phyloP scores from a whole-genome alignment of 2,888 invertebrate genomes.

The Nomada fucata region DNA sequence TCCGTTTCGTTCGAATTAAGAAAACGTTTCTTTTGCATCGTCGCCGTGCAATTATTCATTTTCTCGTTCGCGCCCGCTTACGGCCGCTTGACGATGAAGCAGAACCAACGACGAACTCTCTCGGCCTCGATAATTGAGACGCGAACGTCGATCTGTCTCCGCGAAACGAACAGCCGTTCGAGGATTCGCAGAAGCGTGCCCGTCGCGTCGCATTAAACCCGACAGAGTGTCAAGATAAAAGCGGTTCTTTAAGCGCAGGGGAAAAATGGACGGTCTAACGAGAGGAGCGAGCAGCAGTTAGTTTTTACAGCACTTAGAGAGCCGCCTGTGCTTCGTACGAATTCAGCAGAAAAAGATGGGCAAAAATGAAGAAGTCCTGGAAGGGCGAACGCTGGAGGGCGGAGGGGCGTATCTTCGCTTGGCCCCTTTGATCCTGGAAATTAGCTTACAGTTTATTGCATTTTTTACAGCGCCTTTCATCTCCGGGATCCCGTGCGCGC shows the following conservation, averaged over 20 bases:
- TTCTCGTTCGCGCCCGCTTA: too few relatives aligned
- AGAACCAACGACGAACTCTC: too few relatives aligned
- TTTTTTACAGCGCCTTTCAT: slow-evolving; percentile 73
- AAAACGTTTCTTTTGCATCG: too few relatives aligned
- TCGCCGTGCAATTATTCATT: too few relatives aligned
- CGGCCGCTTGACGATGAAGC: too few relatives aligned
- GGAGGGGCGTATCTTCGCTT: slow-evolving; percentile 35
- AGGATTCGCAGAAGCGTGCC: slow-evolving; percentile 6
- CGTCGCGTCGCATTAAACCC: background rate
- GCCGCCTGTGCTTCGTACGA: slow-evolving; percentile 40
- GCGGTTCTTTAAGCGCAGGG: slow-evolving; percentile 8
- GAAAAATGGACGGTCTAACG: slow-evolving; percentile 25
- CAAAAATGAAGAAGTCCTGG: slow-evolving; percentile 43
- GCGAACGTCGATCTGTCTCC: too few relatives aligned
- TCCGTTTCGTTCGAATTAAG: too few relatives aligned
- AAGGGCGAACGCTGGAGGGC: slow-evolving; percentile 28
- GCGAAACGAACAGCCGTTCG: too few relatives aligned
- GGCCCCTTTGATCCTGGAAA: slow-evolving; percentile 71
- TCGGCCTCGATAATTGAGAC: too few relatives aligned
- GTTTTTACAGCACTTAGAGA: slow-evolving; percentile 58
- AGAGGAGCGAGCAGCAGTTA: slow-evolving; percentile 31
- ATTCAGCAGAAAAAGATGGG: slow-evolving; percentile 10
- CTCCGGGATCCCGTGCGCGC: slow-evolving; percentile 64
- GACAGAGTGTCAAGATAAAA: slow-evolving; percentile 4
- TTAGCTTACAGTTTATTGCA: slow-evolving; percentile 74